Evolutionary conservation across 2,888 invertebrate genomes (phyloP).

Genomic region (Tetramorium bicarinatum): DNA sequence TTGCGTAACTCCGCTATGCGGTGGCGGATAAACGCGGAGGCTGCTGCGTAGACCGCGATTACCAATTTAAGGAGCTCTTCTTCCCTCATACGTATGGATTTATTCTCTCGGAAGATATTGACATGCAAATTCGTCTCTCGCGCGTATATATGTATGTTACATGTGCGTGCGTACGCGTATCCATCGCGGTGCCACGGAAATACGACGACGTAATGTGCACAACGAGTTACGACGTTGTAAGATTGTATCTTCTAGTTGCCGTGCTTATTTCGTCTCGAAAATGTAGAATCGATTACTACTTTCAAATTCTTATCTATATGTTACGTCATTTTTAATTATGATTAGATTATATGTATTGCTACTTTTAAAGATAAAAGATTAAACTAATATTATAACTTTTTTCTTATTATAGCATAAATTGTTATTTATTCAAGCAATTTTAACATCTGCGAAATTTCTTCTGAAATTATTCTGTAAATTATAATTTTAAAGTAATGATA

Average conservation of each 20-base stretch:
- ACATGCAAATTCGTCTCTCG: constrained; percentile 58
- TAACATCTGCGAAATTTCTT: background rate
- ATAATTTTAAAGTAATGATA: constrained; percentile 18
- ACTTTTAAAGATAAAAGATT: background rate
- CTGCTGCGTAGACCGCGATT: constrained; percentile 63
- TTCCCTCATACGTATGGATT: constrained; percentile 65
- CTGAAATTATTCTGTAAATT: background rate
- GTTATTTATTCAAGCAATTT: background rate
- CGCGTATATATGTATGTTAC: constrained; percentile 40
- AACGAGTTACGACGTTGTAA: constrained; percentile 49
- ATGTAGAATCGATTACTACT: constrained; percentile 20
- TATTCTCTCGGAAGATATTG: constrained; percentile 62
- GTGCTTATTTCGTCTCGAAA: constrained; percentile 8
- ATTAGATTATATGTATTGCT: background rate
- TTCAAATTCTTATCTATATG: background rate
- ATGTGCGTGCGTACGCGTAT: constrained; percentile 45
- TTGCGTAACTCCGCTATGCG: constrained; percentile 50
- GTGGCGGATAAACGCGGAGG: constrained; percentile 50
- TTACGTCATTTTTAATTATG: background rate
- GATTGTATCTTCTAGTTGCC: constrained; percentile 35
- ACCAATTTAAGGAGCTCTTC: constrained; percentile 68
- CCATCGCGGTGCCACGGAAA: constrained; percentile 16
- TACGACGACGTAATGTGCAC: constrained; percentile 41
- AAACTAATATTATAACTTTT: background rate
- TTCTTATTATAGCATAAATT: background rate